Conservation (phyloP, 2,888 invertebrate species). For the Uropetala carovei region DNA sequence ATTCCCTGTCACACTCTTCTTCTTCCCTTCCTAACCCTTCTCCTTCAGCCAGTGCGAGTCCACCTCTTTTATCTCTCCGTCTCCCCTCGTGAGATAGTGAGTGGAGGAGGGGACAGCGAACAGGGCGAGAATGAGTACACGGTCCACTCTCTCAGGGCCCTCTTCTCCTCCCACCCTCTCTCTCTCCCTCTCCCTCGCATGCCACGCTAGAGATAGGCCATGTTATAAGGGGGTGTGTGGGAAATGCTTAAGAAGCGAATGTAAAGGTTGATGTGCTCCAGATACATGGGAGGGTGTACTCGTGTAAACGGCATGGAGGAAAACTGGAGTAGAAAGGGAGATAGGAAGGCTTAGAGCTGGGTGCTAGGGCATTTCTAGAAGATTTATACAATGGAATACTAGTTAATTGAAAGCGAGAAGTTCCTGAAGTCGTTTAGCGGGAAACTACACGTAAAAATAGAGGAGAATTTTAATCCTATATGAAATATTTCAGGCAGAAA, state of each 20-base stretch:
- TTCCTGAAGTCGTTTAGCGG: too few species aligned
- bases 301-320: not conserved
- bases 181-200: not conserved
- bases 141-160: not conserved
- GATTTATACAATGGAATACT: too few species aligned
- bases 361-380: too few species aligned
- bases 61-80: slow-evolving; percentile 5
- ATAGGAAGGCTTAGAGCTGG: too few species aligned
- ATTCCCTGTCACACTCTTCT: slow-evolving; percentile 14
- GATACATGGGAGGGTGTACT: not conserved
- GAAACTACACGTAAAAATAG: too few species aligned
- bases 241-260: not conserved
- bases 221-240: not conserved
- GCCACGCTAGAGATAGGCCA: not conserved
- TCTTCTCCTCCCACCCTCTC: too few species aligned
- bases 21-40: not conserved
- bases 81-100: slow-evolving; percentile 10
- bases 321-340: too few species aligned
- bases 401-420: too few species aligned
- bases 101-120: not conserved
- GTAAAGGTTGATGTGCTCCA: slow-evolving; percentile 10
- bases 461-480: too few species aligned
- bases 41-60: not conserved
- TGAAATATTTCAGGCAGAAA: too few species aligned
- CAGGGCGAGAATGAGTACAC: slow-evolving; percentile 28